Conservation (phyloP, 2,797 vertebrate species). For the Neosalanx taihuensis region DNA sequence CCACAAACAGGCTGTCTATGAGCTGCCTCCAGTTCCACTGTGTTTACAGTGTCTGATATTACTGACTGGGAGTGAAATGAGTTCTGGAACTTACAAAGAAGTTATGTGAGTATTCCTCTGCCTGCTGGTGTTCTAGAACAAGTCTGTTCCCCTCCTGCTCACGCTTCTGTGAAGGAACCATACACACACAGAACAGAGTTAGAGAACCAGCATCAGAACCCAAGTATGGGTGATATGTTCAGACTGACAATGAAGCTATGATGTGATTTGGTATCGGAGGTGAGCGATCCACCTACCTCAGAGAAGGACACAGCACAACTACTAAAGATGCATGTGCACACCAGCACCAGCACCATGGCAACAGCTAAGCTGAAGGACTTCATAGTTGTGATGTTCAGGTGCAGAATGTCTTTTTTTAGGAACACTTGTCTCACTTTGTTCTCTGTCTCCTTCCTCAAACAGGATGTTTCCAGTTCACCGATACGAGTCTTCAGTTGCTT, state of each 20-base stretch:
- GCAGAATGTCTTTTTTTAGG: slow-evolving; percentile 40
- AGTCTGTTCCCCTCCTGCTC: slow-evolving; percentile 68
- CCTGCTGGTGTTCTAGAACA: slow-evolving; percentile 60
- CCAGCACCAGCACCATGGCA: slow-evolving; percentile 70
- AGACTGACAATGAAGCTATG: background rate
- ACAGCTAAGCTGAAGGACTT: slow-evolving; percentile 70
- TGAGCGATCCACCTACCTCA: slow-evolving; percentile 59
- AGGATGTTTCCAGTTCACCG: too few species aligned
- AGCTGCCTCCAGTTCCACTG: too few species aligned
- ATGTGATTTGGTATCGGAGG: slow-evolving; percentile 2
- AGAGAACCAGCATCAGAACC: too few species aligned
- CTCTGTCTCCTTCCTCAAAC: slow-evolving; percentile 25
- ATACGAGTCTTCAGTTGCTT: too few species aligned
- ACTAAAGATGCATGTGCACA: slow-evolving; percentile 66
- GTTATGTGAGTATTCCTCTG: background rate
- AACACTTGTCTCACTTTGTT: slow-evolving; percentile 15
- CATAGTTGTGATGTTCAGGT: slow-evolving; percentile 59
- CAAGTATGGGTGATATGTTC: too few species aligned
- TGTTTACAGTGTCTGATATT: too few species aligned
- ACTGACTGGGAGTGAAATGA: background rate
- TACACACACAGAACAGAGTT: background rate
- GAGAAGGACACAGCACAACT: slow-evolving; percentile 60
- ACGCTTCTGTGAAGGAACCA: slow-evolving; percentile 64
- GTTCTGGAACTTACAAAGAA: background rate
- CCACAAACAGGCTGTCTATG: too few species aligned